Conservation (phyloP, 1,140 invertebrate genomes). For the Drosophila mojavensis region DNA sequence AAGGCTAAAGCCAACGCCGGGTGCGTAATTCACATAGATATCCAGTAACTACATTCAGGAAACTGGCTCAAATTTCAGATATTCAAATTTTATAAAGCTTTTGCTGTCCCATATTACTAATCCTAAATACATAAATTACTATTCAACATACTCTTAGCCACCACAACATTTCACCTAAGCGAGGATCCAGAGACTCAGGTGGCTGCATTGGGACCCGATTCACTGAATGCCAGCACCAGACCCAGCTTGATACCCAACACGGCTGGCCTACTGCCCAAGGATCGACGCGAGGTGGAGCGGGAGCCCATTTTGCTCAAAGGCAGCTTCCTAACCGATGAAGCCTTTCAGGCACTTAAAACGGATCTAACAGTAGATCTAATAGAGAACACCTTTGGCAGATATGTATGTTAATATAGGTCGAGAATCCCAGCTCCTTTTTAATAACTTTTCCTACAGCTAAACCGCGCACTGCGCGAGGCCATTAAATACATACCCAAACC, state of each 20-base stretch:
- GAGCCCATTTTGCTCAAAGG: slow-evolving; percentile 73
- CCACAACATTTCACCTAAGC: slow-evolving; percentile 79
- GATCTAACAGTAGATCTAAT: slow-evolving; percentile 78
- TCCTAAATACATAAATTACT: neutral
- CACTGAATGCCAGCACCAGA: slow-evolving; percentile 77
- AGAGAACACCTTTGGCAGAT: slow-evolving; percentile 81
- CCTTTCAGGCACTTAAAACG: slow-evolving; percentile 74
- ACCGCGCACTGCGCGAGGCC: slow-evolving; percentile 72
- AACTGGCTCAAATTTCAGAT: no score
- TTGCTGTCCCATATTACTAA: no score
- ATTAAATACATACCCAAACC: slow-evolving; percentile 73
- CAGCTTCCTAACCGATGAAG: slow-evolving; percentile 80
- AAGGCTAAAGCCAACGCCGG: slow-evolving; percentile 68
- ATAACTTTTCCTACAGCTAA: slow-evolving; percentile 47
- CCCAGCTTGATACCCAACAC: slow-evolving; percentile 81
- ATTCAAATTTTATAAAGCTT: no score
- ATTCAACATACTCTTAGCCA: slow-evolving; percentile 35
- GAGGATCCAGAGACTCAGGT: slow-evolving; percentile 83
- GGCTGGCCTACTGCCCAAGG: slow-evolving; percentile 61
- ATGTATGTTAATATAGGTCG: slow-evolving; percentile 68
- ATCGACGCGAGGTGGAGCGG: slow-evolving; percentile 61
- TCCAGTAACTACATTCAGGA: no score
- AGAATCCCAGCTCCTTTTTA: neutral
- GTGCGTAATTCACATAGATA: slow-evolving; percentile 30
- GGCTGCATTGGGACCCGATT: slow-evolving; percentile 79